Conservation (phyloP, 2,888 invertebrate genomes). For the Latrodectus hesperus region DNA sequence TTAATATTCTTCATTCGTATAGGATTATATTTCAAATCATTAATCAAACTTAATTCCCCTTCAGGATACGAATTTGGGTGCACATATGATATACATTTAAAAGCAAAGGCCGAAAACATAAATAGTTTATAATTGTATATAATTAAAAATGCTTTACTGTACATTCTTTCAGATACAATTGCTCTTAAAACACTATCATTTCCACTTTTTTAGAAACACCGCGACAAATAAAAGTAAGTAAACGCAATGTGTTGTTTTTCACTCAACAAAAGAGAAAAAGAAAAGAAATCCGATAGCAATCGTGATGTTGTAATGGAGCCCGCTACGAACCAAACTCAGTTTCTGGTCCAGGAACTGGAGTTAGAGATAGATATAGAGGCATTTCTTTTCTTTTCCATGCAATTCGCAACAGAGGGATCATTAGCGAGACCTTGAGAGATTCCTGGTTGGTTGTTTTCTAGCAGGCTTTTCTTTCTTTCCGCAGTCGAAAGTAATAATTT, state of each 20-base stretch:
- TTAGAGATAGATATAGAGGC: constrained; percentile 3
- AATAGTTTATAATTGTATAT: too few species aligned
- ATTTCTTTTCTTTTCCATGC: constrained; percentile 39
- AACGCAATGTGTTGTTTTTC: not conserved
- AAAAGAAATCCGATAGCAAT: not conserved
- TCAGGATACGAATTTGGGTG: too few species aligned
- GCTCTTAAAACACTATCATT: not conserved
- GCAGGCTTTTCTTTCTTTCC: constrained; percentile 15
- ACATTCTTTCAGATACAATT: too few species aligned
- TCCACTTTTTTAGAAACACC: not conserved
- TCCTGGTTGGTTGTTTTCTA: constrained; percentile 50
- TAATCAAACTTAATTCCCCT: too few species aligned
- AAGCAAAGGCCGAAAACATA: too few species aligned
- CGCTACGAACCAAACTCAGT: not conserved
- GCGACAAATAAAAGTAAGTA: constrained; percentile 1
- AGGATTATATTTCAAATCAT: too few species aligned
- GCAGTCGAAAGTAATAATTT: constrained; percentile 50
- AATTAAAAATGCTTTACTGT: too few species aligned
- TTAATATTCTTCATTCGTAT: too few species aligned
- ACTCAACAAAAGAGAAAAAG: not conserved
- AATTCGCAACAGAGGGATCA: constrained; percentile 29
- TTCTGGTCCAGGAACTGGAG: constrained; percentile 5
- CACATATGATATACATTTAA: too few species aligned
- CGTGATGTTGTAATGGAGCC: constrained; percentile 2
- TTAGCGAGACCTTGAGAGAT: constrained; percentile 57